Evolutionary conservation across 2,797 vertebrate species (phyloP).

Genomic region (Sciaenops ocellatus): DNA sequence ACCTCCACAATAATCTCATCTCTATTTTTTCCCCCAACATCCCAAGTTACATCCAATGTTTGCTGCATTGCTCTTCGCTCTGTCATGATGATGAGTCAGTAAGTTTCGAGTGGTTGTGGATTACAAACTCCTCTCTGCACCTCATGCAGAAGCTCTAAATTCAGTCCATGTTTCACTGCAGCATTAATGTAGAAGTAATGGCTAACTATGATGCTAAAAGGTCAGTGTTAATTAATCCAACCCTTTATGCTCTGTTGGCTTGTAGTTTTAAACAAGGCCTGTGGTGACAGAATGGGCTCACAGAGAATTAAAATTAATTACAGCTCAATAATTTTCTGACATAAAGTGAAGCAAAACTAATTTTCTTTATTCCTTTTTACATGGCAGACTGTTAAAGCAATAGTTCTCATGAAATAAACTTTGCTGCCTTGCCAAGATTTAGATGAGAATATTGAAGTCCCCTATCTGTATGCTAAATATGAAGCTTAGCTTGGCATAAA

Average conservation of each 20-base stretch:
- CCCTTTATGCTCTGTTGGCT: slow-evolving; percentile 31
- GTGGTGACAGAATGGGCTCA: slow-evolving; percentile 30
- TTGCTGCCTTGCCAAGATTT: not conserved
- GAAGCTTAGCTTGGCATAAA: too few relatives aligned
- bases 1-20: not conserved
- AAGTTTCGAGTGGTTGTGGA: slow-evolving; percentile 39
- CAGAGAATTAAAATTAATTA: not conserved
- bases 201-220: slow-evolving; percentile 47
- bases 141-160: slow-evolving; percentile 41
- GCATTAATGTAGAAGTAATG: slow-evolving; percentile 47
- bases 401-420: not conserved
- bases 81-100: slow-evolving; percentile 58
- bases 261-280: slow-evolving; percentile 36
- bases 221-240: slow-evolving; percentile 61
- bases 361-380: not conserved
- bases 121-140: slow-evolving; percentile 46
- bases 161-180: slow-evolving; percentile 58
- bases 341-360: slow-evolving; percentile 23
- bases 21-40: not conserved
- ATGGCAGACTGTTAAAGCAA: not conserved
- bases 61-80: slow-evolving; percentile 38
- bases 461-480: not conserved
- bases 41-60: not conserved
- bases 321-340: slow-evolving; percentile 30
- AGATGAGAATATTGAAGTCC: not conserved